Evolutionary conservation across 2,797 vertebrate species (phyloP).

Genomic region (Poeciliopsis infans): DNA sequence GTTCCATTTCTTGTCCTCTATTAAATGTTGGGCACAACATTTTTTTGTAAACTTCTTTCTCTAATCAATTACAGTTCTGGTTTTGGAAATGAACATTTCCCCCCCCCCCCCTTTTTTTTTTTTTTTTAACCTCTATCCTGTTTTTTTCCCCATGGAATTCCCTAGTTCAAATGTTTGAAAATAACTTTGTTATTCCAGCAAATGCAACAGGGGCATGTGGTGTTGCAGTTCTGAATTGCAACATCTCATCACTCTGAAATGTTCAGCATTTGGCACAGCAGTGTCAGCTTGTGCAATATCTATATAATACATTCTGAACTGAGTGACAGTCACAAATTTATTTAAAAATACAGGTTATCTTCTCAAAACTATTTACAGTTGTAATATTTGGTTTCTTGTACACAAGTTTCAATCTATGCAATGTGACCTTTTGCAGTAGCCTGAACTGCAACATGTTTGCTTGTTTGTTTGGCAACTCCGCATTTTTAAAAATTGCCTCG

Average conservation of each 20-base stretch:
- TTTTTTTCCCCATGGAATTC: slow-evolving; percentile 21
- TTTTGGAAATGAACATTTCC: slow-evolving; percentile 20
- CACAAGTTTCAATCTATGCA: not conserved
- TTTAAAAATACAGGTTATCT: not conserved
- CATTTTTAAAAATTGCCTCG: not conserved
- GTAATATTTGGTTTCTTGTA: not conserved
- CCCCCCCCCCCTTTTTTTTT: not conserved
- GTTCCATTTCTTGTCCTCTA: too few relatives aligned
- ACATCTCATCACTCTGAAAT: slow-evolving; percentile 10
- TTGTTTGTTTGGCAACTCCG: not conserved
- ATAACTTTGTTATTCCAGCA: slow-evolving; percentile 12
- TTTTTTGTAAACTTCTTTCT: too few relatives aligned
- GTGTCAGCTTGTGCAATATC: not conserved
- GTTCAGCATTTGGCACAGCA: slow-evolving; percentile 15
- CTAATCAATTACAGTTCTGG: too few relatives aligned
- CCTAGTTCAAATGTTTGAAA: slow-evolving; percentile 2
- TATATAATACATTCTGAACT: slow-evolving; percentile 6
- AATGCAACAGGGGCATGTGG: slow-evolving; percentile 1
- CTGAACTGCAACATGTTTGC: slow-evolving; percentile 4
- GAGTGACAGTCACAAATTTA: not conserved
- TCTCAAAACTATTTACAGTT: not conserved
- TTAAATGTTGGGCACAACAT: too few relatives aligned
- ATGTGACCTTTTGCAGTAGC: not conserved
- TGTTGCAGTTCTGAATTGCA: not conserved
- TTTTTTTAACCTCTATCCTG: slow-evolving; percentile 24